Evolutionary conservation across 2,113 vertebrate species (phyloP).

Genomic region (Argyrosomus japonicus): DNA sequence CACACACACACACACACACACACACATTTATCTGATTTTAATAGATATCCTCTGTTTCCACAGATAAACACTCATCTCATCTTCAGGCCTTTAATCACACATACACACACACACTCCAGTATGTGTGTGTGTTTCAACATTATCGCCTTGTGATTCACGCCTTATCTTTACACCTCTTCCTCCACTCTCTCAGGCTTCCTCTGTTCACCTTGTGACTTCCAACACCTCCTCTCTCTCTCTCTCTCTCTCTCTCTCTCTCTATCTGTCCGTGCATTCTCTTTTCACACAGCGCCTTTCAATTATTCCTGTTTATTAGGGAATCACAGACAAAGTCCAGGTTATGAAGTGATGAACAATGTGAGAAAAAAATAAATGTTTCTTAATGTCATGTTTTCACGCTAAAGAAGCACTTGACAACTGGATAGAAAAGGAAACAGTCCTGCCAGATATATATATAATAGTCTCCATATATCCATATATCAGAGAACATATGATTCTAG

Average conservation of each 20-base stretch:
- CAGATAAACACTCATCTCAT: neutral
- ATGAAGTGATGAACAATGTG: neutral
- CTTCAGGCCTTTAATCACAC: slow-evolving; percentile 18
- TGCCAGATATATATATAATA: too few relatives aligned
- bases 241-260: neutral
- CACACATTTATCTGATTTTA: neutral
- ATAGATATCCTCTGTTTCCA: slow-evolving; percentile 13
- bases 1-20: neutral
- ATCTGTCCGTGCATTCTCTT: neutral
- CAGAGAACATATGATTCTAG: too few relatives aligned
- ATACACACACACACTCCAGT: neutral
- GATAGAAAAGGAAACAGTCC: too few relatives aligned
- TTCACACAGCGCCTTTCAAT: slow-evolving; percentile 15
- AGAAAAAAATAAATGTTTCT: neutral
- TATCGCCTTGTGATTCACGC: slow-evolving; percentile 55
- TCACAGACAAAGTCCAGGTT: neutral
- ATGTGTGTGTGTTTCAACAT: slow-evolving; percentile 22
- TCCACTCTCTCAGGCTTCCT: slow-evolving; percentile 48
- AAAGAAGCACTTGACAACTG: neutral
- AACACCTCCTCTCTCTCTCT: slow-evolving; percentile 27
- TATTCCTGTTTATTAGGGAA: neutral
- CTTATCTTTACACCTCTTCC: slow-evolving; percentile 52
- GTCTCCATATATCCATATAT: too few relatives aligned
- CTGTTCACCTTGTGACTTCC: slow-evolving; percentile 34
- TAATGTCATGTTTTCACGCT: neutral